Evolutionary conservation across 1,140 invertebrate species (phyloP).

Genomic region (Dendroctonus ponderosae): DNA sequence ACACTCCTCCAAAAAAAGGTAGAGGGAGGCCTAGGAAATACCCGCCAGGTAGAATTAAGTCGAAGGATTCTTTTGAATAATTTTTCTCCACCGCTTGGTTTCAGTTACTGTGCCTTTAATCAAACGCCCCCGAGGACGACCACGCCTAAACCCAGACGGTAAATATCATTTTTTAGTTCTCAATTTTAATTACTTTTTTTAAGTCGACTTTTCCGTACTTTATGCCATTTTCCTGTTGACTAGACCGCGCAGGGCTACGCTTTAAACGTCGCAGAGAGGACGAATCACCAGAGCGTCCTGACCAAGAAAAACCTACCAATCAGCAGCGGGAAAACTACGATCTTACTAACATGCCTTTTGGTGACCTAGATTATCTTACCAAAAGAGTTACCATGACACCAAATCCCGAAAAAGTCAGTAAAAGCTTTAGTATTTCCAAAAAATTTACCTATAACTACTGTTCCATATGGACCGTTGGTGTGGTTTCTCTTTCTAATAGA

Average conservation of each 20-base stretch:
- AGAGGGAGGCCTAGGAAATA: conserved; percentile 40
- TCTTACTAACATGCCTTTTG: conserved; percentile 57
- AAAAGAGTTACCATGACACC: conserved; percentile 26
- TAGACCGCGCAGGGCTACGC: background rate
- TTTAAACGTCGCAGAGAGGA: background rate
- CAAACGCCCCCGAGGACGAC: conserved; percentile 38
- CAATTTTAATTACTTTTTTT: background rate
- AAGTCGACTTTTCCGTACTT: background rate
- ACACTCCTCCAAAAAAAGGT: conserved; percentile 29
- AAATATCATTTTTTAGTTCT: background rate
- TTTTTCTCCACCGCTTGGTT: conserved; percentile 10
- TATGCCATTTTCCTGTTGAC: background rate
- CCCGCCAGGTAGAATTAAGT: conserved; percentile 23
- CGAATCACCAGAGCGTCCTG: conserved; percentile 21
- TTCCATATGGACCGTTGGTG: too few species aligned
- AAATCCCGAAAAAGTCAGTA: conserved; percentile 11
- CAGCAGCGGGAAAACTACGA: conserved; percentile 54
- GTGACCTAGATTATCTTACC: conserved; percentile 59
- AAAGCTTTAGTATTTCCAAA: background rate
- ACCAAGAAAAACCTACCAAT: background rate
- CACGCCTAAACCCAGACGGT: conserved; percentile 10
- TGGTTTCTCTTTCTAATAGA: too few species aligned
- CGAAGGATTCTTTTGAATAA: background rate
- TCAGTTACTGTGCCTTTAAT: conserved; percentile 29
- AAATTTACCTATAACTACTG: too few species aligned